Conservation (phyloP, 2,113 vertebrate species). For the Electrona antarctica region DNA sequence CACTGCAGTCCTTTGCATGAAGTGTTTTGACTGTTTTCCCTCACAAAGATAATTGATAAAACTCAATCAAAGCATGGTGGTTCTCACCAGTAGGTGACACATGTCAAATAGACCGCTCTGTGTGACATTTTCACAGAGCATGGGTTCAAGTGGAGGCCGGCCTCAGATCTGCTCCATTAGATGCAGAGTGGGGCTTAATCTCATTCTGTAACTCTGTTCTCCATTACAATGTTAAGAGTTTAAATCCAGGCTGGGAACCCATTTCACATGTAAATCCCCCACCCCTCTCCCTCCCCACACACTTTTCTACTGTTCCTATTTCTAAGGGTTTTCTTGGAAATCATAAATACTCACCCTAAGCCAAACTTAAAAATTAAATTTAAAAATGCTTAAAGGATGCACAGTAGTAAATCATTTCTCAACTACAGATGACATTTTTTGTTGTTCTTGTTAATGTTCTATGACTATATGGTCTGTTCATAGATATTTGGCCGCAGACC, state of each 20-base stretch:
- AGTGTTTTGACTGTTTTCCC: slow-evolving; percentile 51
- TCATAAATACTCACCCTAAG: slow-evolving; percentile 61
- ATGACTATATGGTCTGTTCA: no score
- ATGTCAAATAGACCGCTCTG: slow-evolving; percentile 75
- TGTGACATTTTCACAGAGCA: slow-evolving; percentile 78
- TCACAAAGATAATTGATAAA: slow-evolving; percentile 77
- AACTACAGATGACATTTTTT: no score
- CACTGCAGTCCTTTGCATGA: slow-evolving; percentile 4
- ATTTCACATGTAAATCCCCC: slow-evolving; percentile 75
- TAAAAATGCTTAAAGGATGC: neutral
- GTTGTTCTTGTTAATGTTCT: no score
- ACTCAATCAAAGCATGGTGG: slow-evolving; percentile 71
- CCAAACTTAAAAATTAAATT: neutral
- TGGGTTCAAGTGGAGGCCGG: slow-evolving; percentile 80
- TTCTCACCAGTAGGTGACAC: slow-evolving; percentile 78
- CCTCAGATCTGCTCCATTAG: slow-evolving; percentile 74
- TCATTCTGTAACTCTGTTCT: slow-evolving; percentile 77
- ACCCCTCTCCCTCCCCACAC: slow-evolving; percentile 20
- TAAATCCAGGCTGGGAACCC: slow-evolving; percentile 74
- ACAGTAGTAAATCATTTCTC: no score
- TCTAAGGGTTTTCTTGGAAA: slow-evolving; percentile 56
- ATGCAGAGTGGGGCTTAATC: slow-evolving; percentile 79
- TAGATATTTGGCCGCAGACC: no score
- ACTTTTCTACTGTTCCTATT: slow-evolving; percentile 55
- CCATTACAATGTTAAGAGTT: slow-evolving; percentile 81